Base-by-base conservation (phyloP, 2,888 invertebrate species). In the Aromia moschata region DNA sequence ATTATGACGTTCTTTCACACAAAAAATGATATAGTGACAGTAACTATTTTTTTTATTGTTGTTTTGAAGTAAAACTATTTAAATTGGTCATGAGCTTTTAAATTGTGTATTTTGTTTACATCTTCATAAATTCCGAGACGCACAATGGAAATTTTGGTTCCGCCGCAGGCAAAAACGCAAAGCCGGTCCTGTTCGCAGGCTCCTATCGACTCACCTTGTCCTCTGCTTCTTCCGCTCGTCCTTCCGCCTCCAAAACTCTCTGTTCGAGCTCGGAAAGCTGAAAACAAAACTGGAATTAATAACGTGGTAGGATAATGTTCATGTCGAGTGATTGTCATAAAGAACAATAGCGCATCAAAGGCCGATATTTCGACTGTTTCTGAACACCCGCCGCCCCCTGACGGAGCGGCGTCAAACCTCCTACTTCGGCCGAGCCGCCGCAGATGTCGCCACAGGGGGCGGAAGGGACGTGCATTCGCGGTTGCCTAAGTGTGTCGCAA, bases 211-310 rank as follows among this genome's bases (percentile, higher is more conserved):
- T 85, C 86, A 96, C 96, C 92, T 95, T 95, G 83, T 94, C 94
- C 83, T 96, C 94, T 64, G 96, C 95, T 82, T 94, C 93, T 79
- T 94, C 94, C 51, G 95, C 95, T 74, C 95, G 86, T 74, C 92
- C 90, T 83, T 96, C 96, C 73, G 95, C 95, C 82, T 95, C 94
- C 82, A 93, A 86, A 79, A 94, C 94, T 75, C 94, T 88, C 80
- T 93, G 93, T 83, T 96, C 95, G 83, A 96, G 86, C 85, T 96
- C 95, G 81, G 94, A 92, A 84, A 96, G 89, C 95, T 96, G 87
- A 65, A 90, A 90, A 74, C 79, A 79, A 77, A 83, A 77, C 74
- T 68, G 70, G 56, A 61, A 55, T 57, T 56, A 61, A 64, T 60
- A 46, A 40, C 15, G 31, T 12, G 5, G 15, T 46, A 40, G 46